A percentile compares a stretch with the other conserved stretches of the same genome.
Evolutionary conservation across 2,797 vertebrate genomes (phyloP).

Genomic region (Xiphorhynchus erythropygius): DNA sequence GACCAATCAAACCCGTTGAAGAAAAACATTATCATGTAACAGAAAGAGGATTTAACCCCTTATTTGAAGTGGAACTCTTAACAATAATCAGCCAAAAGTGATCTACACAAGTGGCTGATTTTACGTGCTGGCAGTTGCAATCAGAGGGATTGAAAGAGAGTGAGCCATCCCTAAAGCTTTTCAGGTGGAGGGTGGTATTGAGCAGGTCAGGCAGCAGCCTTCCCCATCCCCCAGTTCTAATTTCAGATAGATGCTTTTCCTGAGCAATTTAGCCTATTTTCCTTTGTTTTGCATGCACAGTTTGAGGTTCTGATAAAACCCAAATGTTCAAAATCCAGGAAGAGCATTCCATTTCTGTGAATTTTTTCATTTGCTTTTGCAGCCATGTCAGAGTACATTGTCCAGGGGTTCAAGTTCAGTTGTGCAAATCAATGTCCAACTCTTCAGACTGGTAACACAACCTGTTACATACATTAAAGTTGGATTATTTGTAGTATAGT

Average conservation of each 20-base stretch:
- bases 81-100: background rate
- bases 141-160: background rate
- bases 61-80: slow-evolving; percentile 5
- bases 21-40: background rate
- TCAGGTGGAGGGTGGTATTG: background rate
- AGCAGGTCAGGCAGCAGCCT: background rate
- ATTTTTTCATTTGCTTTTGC: background rate
- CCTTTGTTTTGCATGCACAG: background rate
- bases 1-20: slow-evolving; percentile 37
- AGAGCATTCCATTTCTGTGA: background rate
- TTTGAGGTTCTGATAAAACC: background rate
- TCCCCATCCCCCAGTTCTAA: background rate
- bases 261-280: background rate
- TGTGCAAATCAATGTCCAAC: background rate
- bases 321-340: background rate
- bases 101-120: slow-evolving; percentile 8
- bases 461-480: background rate
- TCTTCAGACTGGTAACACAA: background rate
- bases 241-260: background rate
- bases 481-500: background rate
- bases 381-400: background rate
- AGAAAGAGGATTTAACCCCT: slow-evolving; percentile 25
- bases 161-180: background rate
- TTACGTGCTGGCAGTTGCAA: background rate
- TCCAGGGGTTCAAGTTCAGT: background rate